Evolutionary conservation across 2,797 vertebrate species (phyloP), one percentile per base, ranked within the genome.

Genomic region (Cirrhinus mrigala): DNA sequence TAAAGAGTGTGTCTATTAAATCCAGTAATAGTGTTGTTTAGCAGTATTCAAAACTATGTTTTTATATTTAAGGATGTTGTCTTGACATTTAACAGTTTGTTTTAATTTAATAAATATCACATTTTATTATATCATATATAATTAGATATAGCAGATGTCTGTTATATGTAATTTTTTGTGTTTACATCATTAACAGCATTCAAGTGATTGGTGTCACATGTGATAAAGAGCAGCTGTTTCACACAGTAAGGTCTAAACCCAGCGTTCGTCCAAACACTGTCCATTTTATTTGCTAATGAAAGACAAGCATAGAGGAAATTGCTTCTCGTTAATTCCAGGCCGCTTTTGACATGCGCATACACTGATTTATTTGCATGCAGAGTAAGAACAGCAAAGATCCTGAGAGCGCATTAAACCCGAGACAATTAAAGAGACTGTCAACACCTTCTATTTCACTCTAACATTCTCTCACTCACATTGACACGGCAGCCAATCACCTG

Each of bases 231-330:
- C 46, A 37, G 33, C 27, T 46, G 46, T 54, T 71, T 80, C 48
- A 60, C 54, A 66, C 80, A 75, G 46, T n/a, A 33, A 54, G 46
- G 46, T 80, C 46, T 44, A 83, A 86, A 79, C 81, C 66, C 81
- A 81, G 29, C 4, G 62, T 68, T 70, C 66, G n/a, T 86, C 56
- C 54, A 84, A 83, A 86, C 69, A 79, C 66, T 82, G 83, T 82
- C 85, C 66, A 58, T 87, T 85, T 90, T 79, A 68, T 75, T 83
- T 81, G 78, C 81, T 87, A 85, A 85, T 85, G 89, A 87, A 85
- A 88, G 82, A 88, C 87, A 90, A 87, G 88, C 86, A 87, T 76
- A 74, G 66, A 68, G 87, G 71, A 87, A 88, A 89, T 87, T 77
- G 86, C 83, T 85, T 87, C 85, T 87, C 66, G 81, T 87, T 90